Base-by-base conservation (phyloP, 1,140 invertebrate genomes). In the Temnothorax longispinosus region DNA sequence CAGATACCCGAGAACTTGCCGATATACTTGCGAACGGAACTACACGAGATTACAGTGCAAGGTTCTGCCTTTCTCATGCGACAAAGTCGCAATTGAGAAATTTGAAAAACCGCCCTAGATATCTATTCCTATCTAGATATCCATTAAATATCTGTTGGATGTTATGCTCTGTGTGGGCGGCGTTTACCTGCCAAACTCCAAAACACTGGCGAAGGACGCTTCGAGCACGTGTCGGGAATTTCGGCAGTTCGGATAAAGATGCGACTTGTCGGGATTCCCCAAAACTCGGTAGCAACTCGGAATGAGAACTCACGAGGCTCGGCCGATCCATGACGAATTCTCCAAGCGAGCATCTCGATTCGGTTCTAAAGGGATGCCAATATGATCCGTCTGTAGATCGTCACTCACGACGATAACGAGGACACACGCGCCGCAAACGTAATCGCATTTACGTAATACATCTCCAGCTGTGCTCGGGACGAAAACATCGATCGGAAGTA, bases 391-490 rank as follows among this genome's bases (percentile, higher is more conserved):
- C 58, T 21, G 10, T 41, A 11, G 27, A 78, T 65, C 27, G 6
- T 15, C 18, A 10, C 21, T 44, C 44, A 27, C 76, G 5, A 8
- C 44, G 47, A 41, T 15, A 7, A 54, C 11, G n/a, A 2, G 21
- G 7, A 27, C 7, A 21, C 35, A 47, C 7, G 38, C 7, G 38
- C 27, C 27, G 11, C 41, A 60, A 44, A 32, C 41, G 41, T 44
- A 47, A 74, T 44, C n/a, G 13, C 41, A 11, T 84, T 84, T 84
- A 84, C 69, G 69, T 84, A 84, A 84, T 50, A 21, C 6, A 13
- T 56, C 67, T 84, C 44, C 54, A 56, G 54, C 32, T 50, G 8
- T 27, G 69, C 11, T 60, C 18, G 27, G 27, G 18, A 27, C 10
- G 1, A n/a, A 65, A 80, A 32, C 11, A 54, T 54, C 64, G 44